A percentile compares a stretch with the other conserved stretches of the same genome.
These are phyloP conservation scores for Diorhabda sublineata DNA, from an alignment of 1,140 invertebrate genomes.

Conservation along the genomic window DNA sequence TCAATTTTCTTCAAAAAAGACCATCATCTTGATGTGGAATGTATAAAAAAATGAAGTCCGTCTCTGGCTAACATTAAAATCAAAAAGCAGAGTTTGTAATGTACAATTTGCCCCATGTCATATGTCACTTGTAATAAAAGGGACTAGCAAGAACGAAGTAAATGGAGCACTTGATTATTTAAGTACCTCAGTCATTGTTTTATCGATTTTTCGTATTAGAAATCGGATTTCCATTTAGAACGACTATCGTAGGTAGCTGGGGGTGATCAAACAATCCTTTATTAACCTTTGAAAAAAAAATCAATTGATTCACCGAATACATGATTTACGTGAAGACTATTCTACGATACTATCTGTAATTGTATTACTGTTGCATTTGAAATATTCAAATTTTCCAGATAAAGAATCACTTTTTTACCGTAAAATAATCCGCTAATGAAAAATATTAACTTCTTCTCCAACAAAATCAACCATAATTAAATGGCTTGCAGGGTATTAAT, in stretches of 20 bases:
- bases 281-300: background rate
- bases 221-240: background rate
- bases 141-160: background rate
- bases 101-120: constrained; percentile 1
- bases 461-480: too few species aligned
- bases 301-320: background rate
- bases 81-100: background rate
- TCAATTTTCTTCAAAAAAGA: too few species aligned
- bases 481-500: too few species aligned
- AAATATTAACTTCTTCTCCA: too few species aligned
- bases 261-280: background rate
- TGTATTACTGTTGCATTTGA: background rate
- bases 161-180: background rate
- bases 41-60: too few species aligned
- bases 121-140: constrained; percentile 2
- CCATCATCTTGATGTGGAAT: too few species aligned
- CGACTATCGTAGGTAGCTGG: background rate
- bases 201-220: background rate
- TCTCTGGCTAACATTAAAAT: background rate
- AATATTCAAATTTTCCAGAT: too few species aligned
- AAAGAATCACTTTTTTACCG: too few species aligned
- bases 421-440: too few species aligned
- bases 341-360: background rate
- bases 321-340: background rate
- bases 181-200: background rate